Percentiles rank a stretch among this genome's conserved stretches.
phyloP scores from a whole-genome alignment of 2,888 invertebrate species.

The Erebia aethiops region DNA sequence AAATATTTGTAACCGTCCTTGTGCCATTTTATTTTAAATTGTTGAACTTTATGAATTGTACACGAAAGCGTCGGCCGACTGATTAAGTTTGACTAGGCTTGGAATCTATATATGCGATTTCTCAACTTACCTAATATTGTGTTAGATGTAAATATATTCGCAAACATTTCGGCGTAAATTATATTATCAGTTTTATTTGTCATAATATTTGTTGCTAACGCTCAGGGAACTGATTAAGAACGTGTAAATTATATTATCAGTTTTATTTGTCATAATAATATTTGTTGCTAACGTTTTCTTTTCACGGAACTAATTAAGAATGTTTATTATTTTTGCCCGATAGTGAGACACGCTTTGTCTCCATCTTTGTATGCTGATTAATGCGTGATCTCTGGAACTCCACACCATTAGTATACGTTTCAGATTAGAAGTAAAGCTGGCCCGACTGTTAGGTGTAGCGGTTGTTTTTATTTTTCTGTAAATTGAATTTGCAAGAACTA shows the following conservation, averaged over 20 bases:
- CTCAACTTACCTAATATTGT: conserved; percentile 24
- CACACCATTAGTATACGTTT: too few species aligned
- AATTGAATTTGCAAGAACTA: too few species aligned
- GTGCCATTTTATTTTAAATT: conserved; percentile 34
- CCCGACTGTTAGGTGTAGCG: too few species aligned
- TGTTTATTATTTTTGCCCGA: neutral
- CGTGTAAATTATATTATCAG: neutral
- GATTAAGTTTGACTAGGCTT: conserved; percentile 50
- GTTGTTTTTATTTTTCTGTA: too few species aligned
- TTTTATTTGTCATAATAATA: neutral
- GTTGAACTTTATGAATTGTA: conserved; percentile 12
- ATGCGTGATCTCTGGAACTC: too few species aligned
- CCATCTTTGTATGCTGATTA: too few species aligned
- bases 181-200: too few species aligned
- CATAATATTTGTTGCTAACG: conserved; percentile 14
- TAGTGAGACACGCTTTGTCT: too few species aligned
- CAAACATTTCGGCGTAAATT: too few species aligned
- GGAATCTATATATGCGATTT: conserved; percentile 37
- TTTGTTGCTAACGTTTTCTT: conserved; percentile 8
- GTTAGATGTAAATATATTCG: conserved; percentile 26
- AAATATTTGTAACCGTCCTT: conserved; percentile 25
- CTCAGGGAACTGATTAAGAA: conserved; percentile 3
- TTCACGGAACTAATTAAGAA: conserved; percentile 4
- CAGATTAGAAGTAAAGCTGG: too few species aligned
- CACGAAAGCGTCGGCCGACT: conserved; percentile 45